Evolutionary conservation across 2,888 invertebrate species (phyloP).

Genomic region (Sesia apiformis): DNA sequence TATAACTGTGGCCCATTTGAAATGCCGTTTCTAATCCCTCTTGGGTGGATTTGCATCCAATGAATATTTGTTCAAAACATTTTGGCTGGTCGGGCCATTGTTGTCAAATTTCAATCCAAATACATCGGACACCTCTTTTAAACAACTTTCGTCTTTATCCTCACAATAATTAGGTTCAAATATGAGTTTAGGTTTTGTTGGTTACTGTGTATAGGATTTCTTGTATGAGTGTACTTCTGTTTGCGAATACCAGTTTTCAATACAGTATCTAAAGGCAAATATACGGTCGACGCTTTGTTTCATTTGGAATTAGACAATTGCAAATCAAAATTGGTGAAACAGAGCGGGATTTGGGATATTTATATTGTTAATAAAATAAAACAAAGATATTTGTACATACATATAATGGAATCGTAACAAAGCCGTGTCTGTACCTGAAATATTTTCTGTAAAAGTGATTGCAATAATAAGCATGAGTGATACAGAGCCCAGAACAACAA

Average conservation of each 20-base stretch:
- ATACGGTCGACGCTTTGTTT: background rate
- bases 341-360: too few species aligned
- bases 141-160: conserved; percentile 21
- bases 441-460: too few species aligned
- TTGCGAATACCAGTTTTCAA: conserved; percentile 26
- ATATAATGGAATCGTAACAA: too few species aligned
- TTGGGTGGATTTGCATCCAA: conserved; percentile 57
- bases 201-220: conserved; percentile 15
- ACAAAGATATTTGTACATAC: too few species aligned
- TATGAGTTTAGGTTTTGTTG: background rate
- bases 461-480: too few species aligned
- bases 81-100: conserved; percentile 40
- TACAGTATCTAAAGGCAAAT: conserved; percentile 15
- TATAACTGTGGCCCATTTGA: background rate
- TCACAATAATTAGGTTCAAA: conserved; percentile 8
- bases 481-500: too few species aligned
- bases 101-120: conserved; percentile 33
- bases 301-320: background rate
- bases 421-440: too few species aligned
- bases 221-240: conserved; percentile 15
- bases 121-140: conserved; percentile 12
- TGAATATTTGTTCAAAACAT: conserved; percentile 65
- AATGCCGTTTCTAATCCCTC: conserved; percentile 40
- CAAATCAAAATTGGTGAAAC: background rate
- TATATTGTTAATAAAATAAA: too few species aligned